A percentile compares a stretch with the other conserved stretches of the same genome.
phyloP scores from a whole-genome alignment of 2,888 invertebrate species.

The Chrysolina americana region DNA sequence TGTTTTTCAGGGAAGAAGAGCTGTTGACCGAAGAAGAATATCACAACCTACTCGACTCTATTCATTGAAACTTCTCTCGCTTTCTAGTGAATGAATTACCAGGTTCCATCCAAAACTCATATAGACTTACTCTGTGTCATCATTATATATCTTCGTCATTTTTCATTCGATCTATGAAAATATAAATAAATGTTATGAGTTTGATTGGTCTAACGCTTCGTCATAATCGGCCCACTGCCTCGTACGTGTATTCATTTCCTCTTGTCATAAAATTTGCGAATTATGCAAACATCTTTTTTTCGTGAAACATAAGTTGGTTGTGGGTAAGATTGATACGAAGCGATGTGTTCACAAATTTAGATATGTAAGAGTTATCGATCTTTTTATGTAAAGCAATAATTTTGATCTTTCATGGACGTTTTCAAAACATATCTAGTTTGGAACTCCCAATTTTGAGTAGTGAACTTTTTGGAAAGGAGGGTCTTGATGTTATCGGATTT shows the following conservation, averaged over 20 bases:
- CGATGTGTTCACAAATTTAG: neutral
- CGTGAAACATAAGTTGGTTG: too few species aligned
- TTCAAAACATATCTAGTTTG: neutral
- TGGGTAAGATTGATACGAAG: neutral
- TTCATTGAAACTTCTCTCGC: conserved; percentile 51
- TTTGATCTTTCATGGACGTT: neutral
- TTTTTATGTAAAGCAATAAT: conserved; percentile 3
- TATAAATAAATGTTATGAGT: neutral
- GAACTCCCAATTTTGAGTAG: neutral
- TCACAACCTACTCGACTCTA: conserved; percentile 59
- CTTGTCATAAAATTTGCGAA: too few species aligned
- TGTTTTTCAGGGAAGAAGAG: conserved; percentile 56
- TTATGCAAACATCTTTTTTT: too few species aligned
- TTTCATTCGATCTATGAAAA: conserved; percentile 8
- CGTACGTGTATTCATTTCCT: neutral
- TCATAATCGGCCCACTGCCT: too few species aligned
- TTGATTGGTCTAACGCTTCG: too few species aligned
- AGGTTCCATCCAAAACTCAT: conserved; percentile 39
- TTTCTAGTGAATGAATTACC: conserved; percentile 19
- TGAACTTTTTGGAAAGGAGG: too few species aligned
- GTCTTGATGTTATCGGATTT: too few species aligned
- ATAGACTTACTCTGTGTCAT: conserved; percentile 38
- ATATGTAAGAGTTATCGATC: neutral
- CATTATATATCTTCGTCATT: neutral
- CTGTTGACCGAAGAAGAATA: conserved; percentile 64